phyloP scores from a whole-genome alignment of 2,113 vertebrate genomes.

The Vimba vimba region DNA sequence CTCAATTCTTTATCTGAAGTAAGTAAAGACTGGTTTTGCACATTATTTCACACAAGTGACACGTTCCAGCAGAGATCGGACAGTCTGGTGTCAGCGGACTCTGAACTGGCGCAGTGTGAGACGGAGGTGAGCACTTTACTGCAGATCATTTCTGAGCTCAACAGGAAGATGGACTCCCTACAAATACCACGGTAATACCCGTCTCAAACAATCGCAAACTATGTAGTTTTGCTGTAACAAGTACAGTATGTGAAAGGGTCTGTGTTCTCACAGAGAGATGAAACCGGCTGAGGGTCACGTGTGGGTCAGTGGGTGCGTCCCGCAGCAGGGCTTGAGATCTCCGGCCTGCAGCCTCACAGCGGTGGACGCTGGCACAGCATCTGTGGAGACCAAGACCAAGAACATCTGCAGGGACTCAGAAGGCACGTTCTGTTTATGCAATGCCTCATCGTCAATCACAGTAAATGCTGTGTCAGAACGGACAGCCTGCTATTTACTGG shows the following conservation, averaged over 20 bases:
- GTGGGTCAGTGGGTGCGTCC: slow-evolving; percentile 61
- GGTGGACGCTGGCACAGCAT: slow-evolving; percentile 46
- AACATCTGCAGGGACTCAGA: slow-evolving; percentile 54
- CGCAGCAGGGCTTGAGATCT: slow-evolving; percentile 60
- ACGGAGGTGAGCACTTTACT: slow-evolving; percentile 67
- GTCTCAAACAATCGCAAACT: not conserved
- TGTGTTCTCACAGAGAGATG: slow-evolving; percentile 61
- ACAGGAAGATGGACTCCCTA: slow-evolving; percentile 72
- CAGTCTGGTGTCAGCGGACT: slow-evolving; percentile 61
- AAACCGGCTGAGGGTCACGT: slow-evolving; percentile 53
- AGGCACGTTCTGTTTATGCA: slow-evolving; percentile 16
- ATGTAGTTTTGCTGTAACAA: not conserved
- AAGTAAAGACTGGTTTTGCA: not conserved
- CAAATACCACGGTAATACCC: slow-evolving; percentile 72
- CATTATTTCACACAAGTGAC: not conserved
- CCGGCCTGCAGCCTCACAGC: slow-evolving; percentile 50
- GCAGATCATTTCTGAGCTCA: slow-evolving; percentile 69
- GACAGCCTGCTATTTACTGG: slow-evolving; percentile 10
- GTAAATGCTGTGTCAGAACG: not conserved
- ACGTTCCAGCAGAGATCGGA: slow-evolving; percentile 50
- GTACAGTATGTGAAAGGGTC: not conserved
- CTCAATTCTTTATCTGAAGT: not conserved
- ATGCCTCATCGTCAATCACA: slow-evolving; percentile 8
- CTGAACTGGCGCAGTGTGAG: slow-evolving; percentile 73
- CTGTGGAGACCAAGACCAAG: slow-evolving; percentile 52